Base-by-base conservation (phyloP, 2,888 invertebrate species). In the Sesia apiformis region DNA sequence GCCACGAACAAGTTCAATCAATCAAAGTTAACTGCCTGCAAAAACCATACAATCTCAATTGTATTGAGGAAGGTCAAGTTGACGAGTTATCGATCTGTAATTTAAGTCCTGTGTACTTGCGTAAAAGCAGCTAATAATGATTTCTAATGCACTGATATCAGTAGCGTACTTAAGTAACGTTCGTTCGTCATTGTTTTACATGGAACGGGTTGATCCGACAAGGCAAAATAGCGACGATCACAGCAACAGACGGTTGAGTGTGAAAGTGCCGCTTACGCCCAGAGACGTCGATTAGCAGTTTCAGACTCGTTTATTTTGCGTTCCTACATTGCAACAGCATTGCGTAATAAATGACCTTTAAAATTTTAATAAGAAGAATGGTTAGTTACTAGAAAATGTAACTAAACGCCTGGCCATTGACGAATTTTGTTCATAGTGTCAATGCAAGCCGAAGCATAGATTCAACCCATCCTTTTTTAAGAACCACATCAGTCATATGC, bases 241-340 rank as follows among this genome's bases (percentile, higher is more conserved):
- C 57, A 54, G 56, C 56, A 57, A 52, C 59, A 53, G 53, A 55
- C 53, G 50, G 52, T 49, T 64, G 78, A 79, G 74, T 72, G 86
- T 83, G 85, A 86, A 86, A 86, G 86, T 86, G 78, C 75, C 75
- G 62, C 69, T 70, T 73, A 65, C 78, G 79, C 75, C 71, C 76
- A 40, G 39, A 23, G 50, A 7, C 23, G 5, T 65, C 78, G 74
- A 71, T 66, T 64, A 69, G 75, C 70, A 70, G 74, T 76, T 76
- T 75, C 73, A 79, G 74, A 77, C 74, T 83, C 82, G 78, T 79
- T 84, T 75, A 74, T 75, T 73, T 68, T 72, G 67, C 23, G 38
- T 39, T 38, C 50, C 8, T 8, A 46, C 46, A n/a, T 46, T 46
- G 8, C 46, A 23, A 46, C 46, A 7, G 7, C 23, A 4, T 46